phyloP scores from a whole-genome alignment of 64 coral and sea anemone species.

The Dendronephthya gigantea region DNA sequence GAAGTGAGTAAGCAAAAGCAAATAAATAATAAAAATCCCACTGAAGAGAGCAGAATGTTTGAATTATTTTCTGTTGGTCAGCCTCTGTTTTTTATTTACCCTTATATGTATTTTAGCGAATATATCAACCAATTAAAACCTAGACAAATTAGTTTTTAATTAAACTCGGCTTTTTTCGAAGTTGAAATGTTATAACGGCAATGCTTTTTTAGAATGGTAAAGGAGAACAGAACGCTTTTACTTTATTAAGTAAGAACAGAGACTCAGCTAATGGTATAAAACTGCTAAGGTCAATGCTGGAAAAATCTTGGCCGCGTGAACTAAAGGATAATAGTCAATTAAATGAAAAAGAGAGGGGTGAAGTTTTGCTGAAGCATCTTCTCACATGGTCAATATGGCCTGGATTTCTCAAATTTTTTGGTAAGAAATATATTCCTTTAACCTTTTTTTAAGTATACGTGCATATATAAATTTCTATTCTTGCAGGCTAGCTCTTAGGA shows the following conservation, averaged over 20 bases:
- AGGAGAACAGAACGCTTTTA: too few relatives aligned
- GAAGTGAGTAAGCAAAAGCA: neutral
- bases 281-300: neutral
- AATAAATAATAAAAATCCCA: neutral
- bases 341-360: neutral
- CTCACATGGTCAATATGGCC: neutral
- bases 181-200: too few relatives aligned
- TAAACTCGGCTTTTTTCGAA: too few relatives aligned
- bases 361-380: neutral
- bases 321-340: neutral
- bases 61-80: too few relatives aligned
- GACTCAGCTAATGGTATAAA: neutral
- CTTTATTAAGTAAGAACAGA: too few relatives aligned
- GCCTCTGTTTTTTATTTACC: too few relatives aligned
- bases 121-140: too few relatives aligned
- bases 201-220: too few relatives aligned
- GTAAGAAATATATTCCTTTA: neutral
- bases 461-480: neutral
- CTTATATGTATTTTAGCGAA: too few relatives aligned
- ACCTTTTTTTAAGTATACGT: neutral
- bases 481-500: neutral
- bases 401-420: conserved; percentile 2
- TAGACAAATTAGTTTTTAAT: too few relatives aligned
- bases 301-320: neutral
- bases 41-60: too few relatives aligned